phyloP scores from a whole-genome alignment of 2,888 invertebrate genomes.

The Phania funesta region DNA sequence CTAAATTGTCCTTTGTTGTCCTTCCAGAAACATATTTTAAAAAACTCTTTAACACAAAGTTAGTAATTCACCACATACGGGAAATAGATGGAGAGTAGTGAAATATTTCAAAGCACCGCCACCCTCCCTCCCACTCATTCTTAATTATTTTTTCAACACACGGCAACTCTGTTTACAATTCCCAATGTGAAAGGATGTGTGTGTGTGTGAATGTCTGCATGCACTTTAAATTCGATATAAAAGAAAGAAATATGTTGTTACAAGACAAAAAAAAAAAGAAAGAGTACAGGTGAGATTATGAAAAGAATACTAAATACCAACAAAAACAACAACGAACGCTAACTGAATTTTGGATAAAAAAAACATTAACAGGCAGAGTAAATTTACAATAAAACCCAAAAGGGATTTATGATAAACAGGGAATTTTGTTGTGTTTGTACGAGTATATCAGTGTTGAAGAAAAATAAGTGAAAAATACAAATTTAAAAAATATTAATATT shows the following conservation, averaged over 20 bases:
- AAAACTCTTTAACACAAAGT: no score
- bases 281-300: conserved; percentile 70
- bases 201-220: conserved; percentile 8
- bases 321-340: conserved; percentile 9
- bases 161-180: conserved; percentile 28
- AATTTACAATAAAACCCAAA: conserved; percentile 14
- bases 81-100: no score
- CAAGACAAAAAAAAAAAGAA: no score
- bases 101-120: no score
- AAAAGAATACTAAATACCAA: conserved; percentile 59
- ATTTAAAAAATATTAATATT: conserved; percentile 31
- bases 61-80: no score
- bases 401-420: conserved; percentile 50
- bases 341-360: not conserved
- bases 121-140: no score
- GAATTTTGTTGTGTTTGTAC: conserved; percentile 16
- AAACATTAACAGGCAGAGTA: not conserved
- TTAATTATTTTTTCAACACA: not conserved
- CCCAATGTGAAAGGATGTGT: not conserved
- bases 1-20: no score
- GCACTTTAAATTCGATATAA: conserved; percentile 43
- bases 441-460: not conserved
- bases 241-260: conserved; percentile 30
- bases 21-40: no score
- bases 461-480: conserved; percentile 1